phyloP scores from a whole-genome alignment of 1,140 invertebrate genomes.

The Radopholus similis region DNA sequence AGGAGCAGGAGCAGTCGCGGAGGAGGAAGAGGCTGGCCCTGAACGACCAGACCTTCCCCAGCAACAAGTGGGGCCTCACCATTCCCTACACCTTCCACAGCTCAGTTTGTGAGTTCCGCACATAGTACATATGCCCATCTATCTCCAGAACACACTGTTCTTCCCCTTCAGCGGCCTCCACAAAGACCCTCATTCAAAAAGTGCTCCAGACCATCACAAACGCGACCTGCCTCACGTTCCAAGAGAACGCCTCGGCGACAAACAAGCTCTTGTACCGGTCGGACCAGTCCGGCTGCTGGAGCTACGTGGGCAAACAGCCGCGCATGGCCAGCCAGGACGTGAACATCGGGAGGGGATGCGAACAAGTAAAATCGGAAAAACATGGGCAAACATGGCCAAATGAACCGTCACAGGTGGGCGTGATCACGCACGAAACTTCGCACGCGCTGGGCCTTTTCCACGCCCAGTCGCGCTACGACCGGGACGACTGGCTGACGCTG shows the following conservation, averaged over 20 bases:
- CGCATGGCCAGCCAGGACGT: constrained; percentile 2
- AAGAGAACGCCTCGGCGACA: background rate
- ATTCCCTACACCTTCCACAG: background rate
- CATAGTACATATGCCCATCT: background rate
- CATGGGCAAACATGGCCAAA: background rate
- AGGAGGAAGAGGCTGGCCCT: background rate
- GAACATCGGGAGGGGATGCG: constrained; percentile 20
- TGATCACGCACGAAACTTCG: constrained; percentile 18
- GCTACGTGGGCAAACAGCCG: too few relatives aligned
- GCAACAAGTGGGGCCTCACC: background rate
- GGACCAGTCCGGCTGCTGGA: background rate
- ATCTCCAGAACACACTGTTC: background rate
- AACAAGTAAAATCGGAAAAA: background rate
- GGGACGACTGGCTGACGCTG: constrained; percentile 5
- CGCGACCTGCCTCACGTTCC: background rate
- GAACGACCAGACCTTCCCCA: background rate
- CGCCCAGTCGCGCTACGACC: constrained; percentile 6
- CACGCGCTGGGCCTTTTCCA: constrained; percentile 22
- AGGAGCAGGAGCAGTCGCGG: too few relatives aligned
- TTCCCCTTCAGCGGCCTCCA: background rate
- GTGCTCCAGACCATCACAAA: background rate
- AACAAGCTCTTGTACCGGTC: background rate
- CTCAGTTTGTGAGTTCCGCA: background rate
- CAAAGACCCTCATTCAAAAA: too few relatives aligned
- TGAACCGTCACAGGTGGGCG: constrained; percentile 6